Conservation (phyloP, 2,888 invertebrate species). For the Dryadula phaetusa region DNA sequence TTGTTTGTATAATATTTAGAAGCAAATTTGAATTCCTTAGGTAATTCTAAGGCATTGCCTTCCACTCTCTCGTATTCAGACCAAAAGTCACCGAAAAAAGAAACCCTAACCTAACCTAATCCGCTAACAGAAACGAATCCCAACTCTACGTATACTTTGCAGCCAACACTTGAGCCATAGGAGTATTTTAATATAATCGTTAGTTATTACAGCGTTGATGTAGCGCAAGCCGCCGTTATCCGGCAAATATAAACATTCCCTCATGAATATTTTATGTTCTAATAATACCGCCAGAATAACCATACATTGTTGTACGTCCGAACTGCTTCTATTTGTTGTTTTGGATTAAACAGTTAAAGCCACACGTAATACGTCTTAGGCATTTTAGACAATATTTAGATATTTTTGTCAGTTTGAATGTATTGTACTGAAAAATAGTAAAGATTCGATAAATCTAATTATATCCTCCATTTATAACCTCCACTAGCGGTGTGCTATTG, state of each 20-base stretch:
- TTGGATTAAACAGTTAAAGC: not conserved
- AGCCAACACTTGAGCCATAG: not conserved
- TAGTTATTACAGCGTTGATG: constrained; percentile 20
- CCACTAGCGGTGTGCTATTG: too few relatives aligned
- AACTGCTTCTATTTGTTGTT: constrained; percentile 1
- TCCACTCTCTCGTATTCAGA: too few relatives aligned
- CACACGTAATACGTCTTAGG: not conserved
- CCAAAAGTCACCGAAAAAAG: too few relatives aligned
- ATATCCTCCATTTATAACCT: too few relatives aligned
- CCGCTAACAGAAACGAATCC: not conserved
- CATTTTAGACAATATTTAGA: not conserved
- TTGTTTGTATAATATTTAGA: too few relatives aligned
- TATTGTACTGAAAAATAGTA: not conserved
- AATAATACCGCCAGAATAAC: constrained; percentile 15
- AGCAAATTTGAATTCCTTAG: too few relatives aligned
- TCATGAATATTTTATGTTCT: constrained; percentile 29
- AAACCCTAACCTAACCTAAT: too few relatives aligned
- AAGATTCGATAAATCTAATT: too few relatives aligned
- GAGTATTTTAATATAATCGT: constrained; percentile 13
- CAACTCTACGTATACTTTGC: not conserved
- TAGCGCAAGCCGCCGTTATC: constrained; percentile 19
- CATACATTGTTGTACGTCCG: not conserved
- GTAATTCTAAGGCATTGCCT: too few relatives aligned
- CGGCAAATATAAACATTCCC: constrained; percentile 21
- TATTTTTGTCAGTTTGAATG: not conserved